phyloP scores from a whole-genome alignment of 2,113 vertebrate species.

The Alectura lathami region DNA sequence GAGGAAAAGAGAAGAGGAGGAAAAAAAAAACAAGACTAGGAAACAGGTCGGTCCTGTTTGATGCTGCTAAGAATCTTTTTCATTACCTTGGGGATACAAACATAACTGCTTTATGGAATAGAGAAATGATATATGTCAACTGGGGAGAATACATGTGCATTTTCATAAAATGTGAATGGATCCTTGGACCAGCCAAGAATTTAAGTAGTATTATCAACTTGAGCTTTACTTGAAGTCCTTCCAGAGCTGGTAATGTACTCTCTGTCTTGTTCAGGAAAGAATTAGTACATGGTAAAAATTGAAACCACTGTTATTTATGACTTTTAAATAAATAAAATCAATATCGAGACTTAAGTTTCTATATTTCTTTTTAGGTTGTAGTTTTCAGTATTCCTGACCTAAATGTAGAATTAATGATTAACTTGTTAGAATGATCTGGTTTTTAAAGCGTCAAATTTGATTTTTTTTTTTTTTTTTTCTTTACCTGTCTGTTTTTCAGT shows the following conservation, averaged over 20 bases:
- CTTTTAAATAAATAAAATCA: constrained; percentile 68
- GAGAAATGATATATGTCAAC: constrained; percentile 53
- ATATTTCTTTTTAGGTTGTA: not conserved
- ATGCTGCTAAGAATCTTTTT: constrained; percentile 73
- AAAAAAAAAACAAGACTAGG: constrained; percentile 15
- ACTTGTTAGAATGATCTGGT: not conserved
- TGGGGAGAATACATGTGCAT: constrained; percentile 3
- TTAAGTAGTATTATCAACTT: constrained; percentile 32
- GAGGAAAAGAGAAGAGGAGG: not conserved
- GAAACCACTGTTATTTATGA: constrained; percentile 76
- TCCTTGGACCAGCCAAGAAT: constrained; percentile 42
- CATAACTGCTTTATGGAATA: constrained; percentile 61
- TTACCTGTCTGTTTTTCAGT: not conserved
- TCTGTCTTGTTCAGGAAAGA: constrained; percentile 49
- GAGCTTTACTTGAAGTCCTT: constrained; percentile 70
- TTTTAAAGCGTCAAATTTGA: not conserved
- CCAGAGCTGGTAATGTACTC: constrained; percentile 46
- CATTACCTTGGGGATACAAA: constrained; percentile 58
- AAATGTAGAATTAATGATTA: not conserved
- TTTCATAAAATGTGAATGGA: constrained; percentile 64
- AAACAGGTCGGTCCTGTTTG: constrained; percentile 67
- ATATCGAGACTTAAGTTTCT: constrained; percentile 40
- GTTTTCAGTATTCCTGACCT: not conserved
- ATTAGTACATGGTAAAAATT: constrained; percentile 55
- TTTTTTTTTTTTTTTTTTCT: not conserved